A percentile compares a stretch with the other conserved stretches of the same genome.
Conservation (phyloP, 2,797 vertebrate genomes). For the Octomys mimax region DNA sequence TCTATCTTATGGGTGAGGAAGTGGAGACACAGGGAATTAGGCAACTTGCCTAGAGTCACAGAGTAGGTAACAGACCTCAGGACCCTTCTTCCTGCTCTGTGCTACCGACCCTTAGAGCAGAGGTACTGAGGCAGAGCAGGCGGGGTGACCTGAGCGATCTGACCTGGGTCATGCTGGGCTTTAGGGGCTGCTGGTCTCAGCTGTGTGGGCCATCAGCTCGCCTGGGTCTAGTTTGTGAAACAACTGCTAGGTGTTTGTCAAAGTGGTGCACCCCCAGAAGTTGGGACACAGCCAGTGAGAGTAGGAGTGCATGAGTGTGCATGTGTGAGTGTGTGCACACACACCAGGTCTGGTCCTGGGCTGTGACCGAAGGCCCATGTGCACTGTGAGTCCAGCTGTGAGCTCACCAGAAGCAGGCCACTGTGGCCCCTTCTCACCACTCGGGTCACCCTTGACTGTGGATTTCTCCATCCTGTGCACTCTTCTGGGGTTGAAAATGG, state of each 20-base stretch:
- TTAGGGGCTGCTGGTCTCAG: not conserved
- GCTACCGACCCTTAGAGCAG: not conserved
- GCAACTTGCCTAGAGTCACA: not conserved
- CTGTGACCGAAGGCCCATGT: accelerated
- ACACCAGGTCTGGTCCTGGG: not conserved
- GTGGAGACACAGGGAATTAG: not conserved
- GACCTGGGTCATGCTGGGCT: not conserved
- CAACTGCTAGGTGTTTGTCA: accelerated
- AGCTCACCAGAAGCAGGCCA: accelerated
- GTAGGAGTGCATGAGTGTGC: too few species aligned
- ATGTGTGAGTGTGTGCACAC: accelerated
- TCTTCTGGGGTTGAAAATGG: not conserved
- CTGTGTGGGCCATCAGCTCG: accelerated
- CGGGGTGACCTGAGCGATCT: not conserved
- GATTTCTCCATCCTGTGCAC: not conserved
- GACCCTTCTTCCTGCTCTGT: not conserved
- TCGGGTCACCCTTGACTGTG: accelerated
- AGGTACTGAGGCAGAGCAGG: not conserved
- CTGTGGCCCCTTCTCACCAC: accelerated
- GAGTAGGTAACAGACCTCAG: not conserved
- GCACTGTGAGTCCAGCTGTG: accelerated
- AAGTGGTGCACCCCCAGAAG: too few species aligned
- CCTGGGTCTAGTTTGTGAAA: not conserved
- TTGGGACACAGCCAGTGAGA: accelerated
- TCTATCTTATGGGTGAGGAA: not conserved